Percentiles rank a stretch among this genome's conserved stretches.
phyloP scores from a whole-genome alignment of 2,113 vertebrate species.

The Shinisaurus crocodilurus region DNA sequence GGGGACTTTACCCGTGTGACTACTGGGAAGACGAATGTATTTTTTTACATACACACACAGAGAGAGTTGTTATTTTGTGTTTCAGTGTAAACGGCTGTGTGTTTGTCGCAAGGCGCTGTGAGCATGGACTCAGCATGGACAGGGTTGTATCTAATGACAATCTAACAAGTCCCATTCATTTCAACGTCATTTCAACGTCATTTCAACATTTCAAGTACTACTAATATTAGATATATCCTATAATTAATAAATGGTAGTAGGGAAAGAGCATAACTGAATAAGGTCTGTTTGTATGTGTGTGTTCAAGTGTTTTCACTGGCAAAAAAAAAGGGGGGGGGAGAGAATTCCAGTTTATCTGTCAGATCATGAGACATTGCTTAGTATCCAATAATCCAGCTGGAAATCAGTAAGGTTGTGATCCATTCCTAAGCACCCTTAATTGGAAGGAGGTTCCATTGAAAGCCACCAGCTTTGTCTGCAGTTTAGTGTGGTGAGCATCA shows the following conservation, averaged over 20 bases:
- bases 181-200: no score
- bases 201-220: no score
- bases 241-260: not conserved
- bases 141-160: not conserved
- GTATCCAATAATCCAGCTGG: not conserved
- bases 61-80: not conserved
- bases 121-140: not conserved
- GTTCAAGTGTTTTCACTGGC: not conserved
- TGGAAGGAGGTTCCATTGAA: not conserved
- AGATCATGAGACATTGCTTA: not conserved
- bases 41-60: not conserved
- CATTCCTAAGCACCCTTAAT: not conserved
- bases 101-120: not conserved
- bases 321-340: not conserved
- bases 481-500: not conserved
- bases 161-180: no score
- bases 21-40: no score
- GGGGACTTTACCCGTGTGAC: not conserved
- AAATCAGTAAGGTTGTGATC: not conserved
- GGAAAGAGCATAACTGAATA: not conserved
- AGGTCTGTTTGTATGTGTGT: not conserved
- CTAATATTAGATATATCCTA: no score
- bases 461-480: not conserved
- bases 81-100: no score
- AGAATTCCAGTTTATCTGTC: not conserved